Evolutionary conservation across 2,888 invertebrate species (phyloP).

Genomic region (Himalopsyche tibetana): DNA sequence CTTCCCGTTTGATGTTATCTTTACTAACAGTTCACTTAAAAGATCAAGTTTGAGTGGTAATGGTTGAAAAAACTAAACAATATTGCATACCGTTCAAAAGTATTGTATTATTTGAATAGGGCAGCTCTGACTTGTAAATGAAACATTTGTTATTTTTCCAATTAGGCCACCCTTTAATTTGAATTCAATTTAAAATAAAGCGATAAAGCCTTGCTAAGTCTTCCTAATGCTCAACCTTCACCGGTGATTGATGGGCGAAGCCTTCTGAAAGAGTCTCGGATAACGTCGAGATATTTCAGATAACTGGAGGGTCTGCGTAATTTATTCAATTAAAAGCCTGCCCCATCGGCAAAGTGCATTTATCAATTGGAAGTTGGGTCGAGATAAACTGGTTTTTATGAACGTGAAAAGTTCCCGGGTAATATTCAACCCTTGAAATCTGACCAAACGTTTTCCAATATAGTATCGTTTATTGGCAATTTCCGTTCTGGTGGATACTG

Average conservation of each 20-base stretch:
- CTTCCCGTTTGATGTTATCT: no score
- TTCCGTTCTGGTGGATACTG: no score
- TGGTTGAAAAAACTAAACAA: no score
- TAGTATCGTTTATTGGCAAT: no score
- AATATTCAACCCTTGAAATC: no score
- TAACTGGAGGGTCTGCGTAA: background rate
- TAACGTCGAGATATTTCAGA: background rate
- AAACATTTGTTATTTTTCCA: background rate
- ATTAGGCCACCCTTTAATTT: background rate
- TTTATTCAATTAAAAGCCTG: conserved; percentile 19
- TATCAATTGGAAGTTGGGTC: background rate
- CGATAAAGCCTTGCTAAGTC: background rate
- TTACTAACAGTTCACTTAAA: no score
- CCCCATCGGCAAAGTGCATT: background rate
- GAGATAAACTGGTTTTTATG: no score
- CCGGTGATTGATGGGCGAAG: background rate
- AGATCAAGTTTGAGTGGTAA: no score
- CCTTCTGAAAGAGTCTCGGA: background rate
- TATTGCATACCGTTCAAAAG: no score
- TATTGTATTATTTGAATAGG: no score
- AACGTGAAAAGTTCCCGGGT: no score
- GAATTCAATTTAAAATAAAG: background rate
- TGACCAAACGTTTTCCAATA: no score
- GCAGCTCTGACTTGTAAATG: background rate
- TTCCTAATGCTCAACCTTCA: background rate